phyloP scores from a whole-genome alignment of 2,797 vertebrate genomes.

The Hypotaenidia philippensis region DNA sequence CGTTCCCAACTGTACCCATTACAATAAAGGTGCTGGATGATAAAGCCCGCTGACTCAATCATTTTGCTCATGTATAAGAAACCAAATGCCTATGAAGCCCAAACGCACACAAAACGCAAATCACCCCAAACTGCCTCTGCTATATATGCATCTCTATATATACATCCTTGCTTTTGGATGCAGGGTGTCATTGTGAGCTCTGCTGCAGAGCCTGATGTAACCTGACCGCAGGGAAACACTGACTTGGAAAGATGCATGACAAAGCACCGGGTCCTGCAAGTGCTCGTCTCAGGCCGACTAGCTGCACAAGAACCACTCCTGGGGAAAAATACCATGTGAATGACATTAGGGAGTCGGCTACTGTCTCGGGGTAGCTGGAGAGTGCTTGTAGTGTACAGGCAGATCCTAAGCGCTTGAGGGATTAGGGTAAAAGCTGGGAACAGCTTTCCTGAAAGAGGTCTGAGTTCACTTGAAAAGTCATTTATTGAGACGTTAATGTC shows the following conservation, averaged over 20 bases:
- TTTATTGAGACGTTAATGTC: not conserved
- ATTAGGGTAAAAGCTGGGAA: not conserved
- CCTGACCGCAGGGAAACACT: conserved; percentile 1
- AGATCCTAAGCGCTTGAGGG: not conserved
- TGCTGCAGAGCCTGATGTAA: conserved; percentile 24
- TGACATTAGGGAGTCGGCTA: not conserved
- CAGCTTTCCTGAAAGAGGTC: not conserved
- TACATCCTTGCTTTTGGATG: not conserved
- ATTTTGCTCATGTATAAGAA: conserved; percentile 45
- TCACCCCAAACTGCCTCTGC: not conserved
- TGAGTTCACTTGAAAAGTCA: not conserved
- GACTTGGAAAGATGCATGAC: conserved; percentile 27
- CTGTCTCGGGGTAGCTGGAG: not conserved
- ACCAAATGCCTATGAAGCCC: conserved; percentile 49
- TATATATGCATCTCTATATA: not conserved
- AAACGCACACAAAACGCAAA: conserved; percentile 48
- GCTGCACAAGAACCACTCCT: not conserved
- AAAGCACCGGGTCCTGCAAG: not conserved
- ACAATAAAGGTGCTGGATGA: conserved; percentile 46
- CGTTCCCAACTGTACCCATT: conserved; percentile 45
- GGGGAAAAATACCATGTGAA: not conserved
- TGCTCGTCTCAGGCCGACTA: not conserved
- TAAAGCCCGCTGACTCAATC: conserved; percentile 33
- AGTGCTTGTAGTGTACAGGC: not conserved
- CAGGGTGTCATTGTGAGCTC: conserved; percentile 57